Evolutionary conservation across 2,113 vertebrate genomes (phyloP), one percentile per base, ranked within the genome.

Genomic region (Paradisaea rubra): DNA sequence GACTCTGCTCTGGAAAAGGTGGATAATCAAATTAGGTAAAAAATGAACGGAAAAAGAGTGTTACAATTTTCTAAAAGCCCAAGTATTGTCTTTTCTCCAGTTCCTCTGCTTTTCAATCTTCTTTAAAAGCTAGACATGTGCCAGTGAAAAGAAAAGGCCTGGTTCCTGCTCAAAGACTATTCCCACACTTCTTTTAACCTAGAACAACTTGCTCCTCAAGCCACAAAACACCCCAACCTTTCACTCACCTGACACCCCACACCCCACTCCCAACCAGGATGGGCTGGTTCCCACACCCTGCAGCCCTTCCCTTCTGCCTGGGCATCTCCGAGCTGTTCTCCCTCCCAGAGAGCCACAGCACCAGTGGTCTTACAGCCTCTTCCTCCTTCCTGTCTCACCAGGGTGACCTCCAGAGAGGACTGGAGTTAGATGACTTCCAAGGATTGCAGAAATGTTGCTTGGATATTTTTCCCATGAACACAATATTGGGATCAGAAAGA

Each of bases 231-330:
- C 13, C 22, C 19, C 37, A 61, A 3, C 22, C 45, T 81, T 20
- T 6, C 66, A 25, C 20, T 77, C 28, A 42, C 12, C 50, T 59
- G 35, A n/a, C 28, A 27, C 16, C 56, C 30, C 3, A 3, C 1
- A 1, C 19, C 33, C n/a, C 4, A 0, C 3, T 56, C 7, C 65
- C 60, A 59, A 1, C 27, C n/a, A n/a, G n/a, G 47, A 45, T 0
- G 1, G 33, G 72, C 20, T 69, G 35, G 45, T 65, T 30, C 81
- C 68, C 8, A 8, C 1, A 2, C 33, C 64, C 47, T 15, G 2
- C 50, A 22, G 18, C 5, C 37, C 59, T 25, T 41, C 39, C 63
- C 4, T 5, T 23, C 49, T 73, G 33, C 69, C 52, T 2, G 2
- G 22, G 13, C 15, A 61, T 15, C 42, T 78, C 54, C n/a, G 57